Evolutionary conservation across 2,113 vertebrate species (phyloP), one percentile per base, ranked within the genome.

Genomic region (Anoura caudifer): DNA sequence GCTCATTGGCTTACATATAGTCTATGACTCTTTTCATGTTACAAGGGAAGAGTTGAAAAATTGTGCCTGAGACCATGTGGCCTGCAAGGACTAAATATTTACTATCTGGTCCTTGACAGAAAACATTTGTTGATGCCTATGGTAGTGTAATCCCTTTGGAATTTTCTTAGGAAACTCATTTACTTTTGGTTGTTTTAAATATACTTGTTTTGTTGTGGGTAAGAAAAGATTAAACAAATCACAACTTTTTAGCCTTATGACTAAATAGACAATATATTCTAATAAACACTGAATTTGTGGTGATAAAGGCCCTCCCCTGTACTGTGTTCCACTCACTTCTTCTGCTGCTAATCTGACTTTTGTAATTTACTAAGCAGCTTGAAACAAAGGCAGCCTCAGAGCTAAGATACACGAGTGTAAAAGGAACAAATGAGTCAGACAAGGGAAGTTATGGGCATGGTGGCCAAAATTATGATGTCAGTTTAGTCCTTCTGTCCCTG

Each of bases 101-200:
- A 67, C 22, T 43, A 19, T 84, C 61, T 47, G 16, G 5, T 54
- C 20, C 28, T 92, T 94, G 31, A 81, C 20, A 93, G 69, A 61
- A 91, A 73, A 83, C 3, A 28, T 90, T 83, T 38, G 33, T 73
- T 47, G 16, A 59, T 56, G 10, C 17, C 33, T 87, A 3, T 52
- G 20, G 63, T 75, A 65, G 10, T 89, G 1, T 59, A 81, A 91
- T 93, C 91, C 0, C 36, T 91, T 70, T 43, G 50, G 31, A 77
- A 96, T 95, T 82, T 86, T 94, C 54, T 72, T 43, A 83, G 82
- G 72, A 87, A 94, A 79, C 4, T 17, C 56, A 82, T 86, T 52
- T 91, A 26, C 26, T 90, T 92, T 87, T 59, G 11, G 80, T 85
- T 73, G 3, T 90, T 96, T 79, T 86, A 86, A 94, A 87, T 65